Evolutionary conservation across 2,797 vertebrate genomes (phyloP), one percentile per base, ranked within the genome.

Genomic region (Pteropus rufus): DNA sequence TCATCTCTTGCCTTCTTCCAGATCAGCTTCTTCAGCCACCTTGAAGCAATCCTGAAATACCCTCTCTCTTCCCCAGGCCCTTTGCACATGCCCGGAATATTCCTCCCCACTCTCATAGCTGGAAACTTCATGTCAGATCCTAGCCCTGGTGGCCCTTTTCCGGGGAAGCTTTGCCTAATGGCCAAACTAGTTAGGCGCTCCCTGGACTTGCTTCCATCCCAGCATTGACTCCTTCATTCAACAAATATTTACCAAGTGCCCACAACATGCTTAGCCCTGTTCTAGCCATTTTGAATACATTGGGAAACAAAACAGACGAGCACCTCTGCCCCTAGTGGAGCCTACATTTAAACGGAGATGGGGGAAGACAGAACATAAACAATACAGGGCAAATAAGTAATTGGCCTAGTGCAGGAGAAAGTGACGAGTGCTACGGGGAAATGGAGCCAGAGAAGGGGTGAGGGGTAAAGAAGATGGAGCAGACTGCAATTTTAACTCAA

Each of bases 1-100:
- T 67, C 49, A 18, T 41, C 49, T 46, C 58, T 65, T 75, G 36
- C 49, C 41, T 60, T 49, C 49, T 95, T 81, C 49, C n/a, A 87
- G 76, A 95, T 81, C 23, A n/a, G 29, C 52, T 56, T 46, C 49
- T 87, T 82, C 5, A 29, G 70, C 34, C 19, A 15, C 70, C 46
- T 29, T 0, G 0, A 58, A 44, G n/a, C 1, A n/a, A 10, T 80
- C 34, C 65, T 23, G 26, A 88, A 54, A 77, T 8, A 54, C 7
- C 41, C 52, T 1, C 31, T 85, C 0, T 0, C 41, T 44, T 67
- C 52, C 31, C 46, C 24, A 79, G 69, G n/a, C 46, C 72, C 44
- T 72, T 29, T 67, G 26, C 29, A 46, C 31, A 26, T 36, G 69
- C 75, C 49, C 1, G 1, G 0, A 67, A 58, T 11, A n/a, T 6